Percentiles rank a stretch among this genome's conserved stretches.
Conservation (phyloP, 2,113 vertebrate genomes). For the Gymnogyps californianus region DNA sequence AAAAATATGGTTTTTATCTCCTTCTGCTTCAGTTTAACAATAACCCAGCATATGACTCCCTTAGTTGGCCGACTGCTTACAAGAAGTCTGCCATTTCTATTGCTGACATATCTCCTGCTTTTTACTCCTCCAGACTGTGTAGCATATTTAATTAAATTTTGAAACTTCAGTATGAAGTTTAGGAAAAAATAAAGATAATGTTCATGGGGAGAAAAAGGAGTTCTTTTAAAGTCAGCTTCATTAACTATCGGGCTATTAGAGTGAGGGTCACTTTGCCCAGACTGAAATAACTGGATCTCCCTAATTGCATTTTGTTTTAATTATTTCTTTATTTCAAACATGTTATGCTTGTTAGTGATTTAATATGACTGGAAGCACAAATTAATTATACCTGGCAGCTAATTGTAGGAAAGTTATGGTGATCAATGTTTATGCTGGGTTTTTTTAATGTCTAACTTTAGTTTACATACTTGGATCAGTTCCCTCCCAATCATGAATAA, state of each 20-base stretch:
- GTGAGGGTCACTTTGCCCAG: constrained; percentile 64
- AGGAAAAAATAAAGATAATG: constrained; percentile 47
- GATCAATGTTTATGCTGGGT: constrained; percentile 15
- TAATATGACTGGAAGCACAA: constrained; percentile 56
- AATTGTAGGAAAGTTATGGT: constrained; percentile 18
- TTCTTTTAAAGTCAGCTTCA: constrained; percentile 57
- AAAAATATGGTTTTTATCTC: neutral
- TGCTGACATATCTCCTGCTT: constrained; percentile 11
- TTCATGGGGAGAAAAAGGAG: constrained; percentile 15
- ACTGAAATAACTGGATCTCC: constrained; percentile 41
- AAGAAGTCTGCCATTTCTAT: neutral
- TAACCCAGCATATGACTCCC: neutral
- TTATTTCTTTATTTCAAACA: constrained; percentile 67
- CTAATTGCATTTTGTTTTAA: constrained; percentile 64
- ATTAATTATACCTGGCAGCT: constrained; percentile 65
- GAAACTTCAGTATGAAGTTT: constrained; percentile 31
- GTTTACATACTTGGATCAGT: constrained; percentile 3
- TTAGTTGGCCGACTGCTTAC: neutral
- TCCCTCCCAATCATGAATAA: constrained; percentile 49
- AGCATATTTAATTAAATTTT: constrained; percentile 48
- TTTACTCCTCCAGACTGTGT: constrained; percentile 34
- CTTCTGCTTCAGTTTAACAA: neutral
- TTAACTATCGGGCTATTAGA: constrained; percentile 29
- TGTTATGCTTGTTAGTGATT: constrained; percentile 65
- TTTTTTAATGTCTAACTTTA: constrained; percentile 26